Conservation (phyloP, 2,113 vertebrate species). For the Acanthisitta chloris region DNA sequence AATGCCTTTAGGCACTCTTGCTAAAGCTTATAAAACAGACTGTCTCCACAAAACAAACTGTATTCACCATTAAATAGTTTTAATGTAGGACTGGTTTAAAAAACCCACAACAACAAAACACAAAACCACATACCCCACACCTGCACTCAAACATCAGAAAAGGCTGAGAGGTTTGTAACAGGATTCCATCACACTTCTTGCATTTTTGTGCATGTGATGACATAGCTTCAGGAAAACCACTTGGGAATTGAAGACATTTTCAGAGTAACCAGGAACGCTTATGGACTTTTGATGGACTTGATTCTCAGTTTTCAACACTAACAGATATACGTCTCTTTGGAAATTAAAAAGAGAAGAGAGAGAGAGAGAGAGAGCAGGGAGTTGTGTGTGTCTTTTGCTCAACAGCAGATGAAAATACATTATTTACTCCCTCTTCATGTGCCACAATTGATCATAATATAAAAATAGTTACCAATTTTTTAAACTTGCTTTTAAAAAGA, state of each 20-base stretch:
- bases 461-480: not conserved
- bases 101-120: not conserved
- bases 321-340: not conserved
- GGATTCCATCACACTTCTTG: not conserved
- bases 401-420: not conserved
- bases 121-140: rapidly evolving
- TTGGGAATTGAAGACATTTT: not conserved
- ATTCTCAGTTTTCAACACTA: not conserved
- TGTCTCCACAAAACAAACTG: not conserved
- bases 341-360: not conserved
- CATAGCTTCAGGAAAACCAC: not conserved
- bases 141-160: not conserved
- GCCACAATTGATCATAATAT: not conserved
- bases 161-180: not conserved
- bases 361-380: not conserved
- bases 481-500: not conserved
- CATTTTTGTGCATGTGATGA: not conserved
- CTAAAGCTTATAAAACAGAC: not conserved
- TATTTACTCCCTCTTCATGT: not conserved
- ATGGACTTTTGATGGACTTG: not conserved
- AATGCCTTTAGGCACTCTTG: not conserved
- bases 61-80: not conserved
- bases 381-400: not conserved
- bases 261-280: not conserved
- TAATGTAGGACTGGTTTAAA: not conserved